Conservation (phyloP, 2,888 invertebrate genomes). For the Yponomeuta evonymella region DNA sequence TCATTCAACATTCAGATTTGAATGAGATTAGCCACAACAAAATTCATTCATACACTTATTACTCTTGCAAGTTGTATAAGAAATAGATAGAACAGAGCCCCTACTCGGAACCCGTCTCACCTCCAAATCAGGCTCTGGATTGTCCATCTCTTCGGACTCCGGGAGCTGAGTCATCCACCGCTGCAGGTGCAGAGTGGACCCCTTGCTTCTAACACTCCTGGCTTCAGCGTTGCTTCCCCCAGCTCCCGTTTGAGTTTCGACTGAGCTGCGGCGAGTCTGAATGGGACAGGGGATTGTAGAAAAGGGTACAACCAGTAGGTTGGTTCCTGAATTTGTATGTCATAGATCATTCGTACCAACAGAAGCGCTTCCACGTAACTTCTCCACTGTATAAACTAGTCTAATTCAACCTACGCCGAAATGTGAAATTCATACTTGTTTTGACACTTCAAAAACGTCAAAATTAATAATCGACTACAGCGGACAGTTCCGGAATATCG, state of each 20-base stretch:
- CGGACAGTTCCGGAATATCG: too few species aligned
- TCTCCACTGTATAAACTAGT: too few species aligned
- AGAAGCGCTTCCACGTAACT: not conserved
- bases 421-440: too few species aligned
- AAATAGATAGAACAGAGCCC: not conserved
- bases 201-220: constrained; percentile 76
- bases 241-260: constrained; percentile 63
- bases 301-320: not conserved
- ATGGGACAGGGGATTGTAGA: constrained; percentile 20
- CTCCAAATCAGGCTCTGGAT: constrained; percentile 49
- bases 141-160: constrained; percentile 74
- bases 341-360: not conserved
- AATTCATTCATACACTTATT: not conserved
- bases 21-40: not conserved
- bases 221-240: constrained; percentile 56
- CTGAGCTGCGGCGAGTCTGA: constrained; percentile 65
- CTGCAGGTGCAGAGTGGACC: constrained; percentile 84
- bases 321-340: not conserved
- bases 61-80: not conserved
- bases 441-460: too few species aligned
- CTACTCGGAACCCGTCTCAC: not conserved
- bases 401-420: too few species aligned
- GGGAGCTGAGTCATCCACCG: constrained; percentile 88
- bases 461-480: too few species aligned
- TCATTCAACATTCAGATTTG: too few species aligned